Base-by-base conservation (phyloP, 64 coral and sea anemone species). In the Dendrophyllia cribrosa region DNA sequence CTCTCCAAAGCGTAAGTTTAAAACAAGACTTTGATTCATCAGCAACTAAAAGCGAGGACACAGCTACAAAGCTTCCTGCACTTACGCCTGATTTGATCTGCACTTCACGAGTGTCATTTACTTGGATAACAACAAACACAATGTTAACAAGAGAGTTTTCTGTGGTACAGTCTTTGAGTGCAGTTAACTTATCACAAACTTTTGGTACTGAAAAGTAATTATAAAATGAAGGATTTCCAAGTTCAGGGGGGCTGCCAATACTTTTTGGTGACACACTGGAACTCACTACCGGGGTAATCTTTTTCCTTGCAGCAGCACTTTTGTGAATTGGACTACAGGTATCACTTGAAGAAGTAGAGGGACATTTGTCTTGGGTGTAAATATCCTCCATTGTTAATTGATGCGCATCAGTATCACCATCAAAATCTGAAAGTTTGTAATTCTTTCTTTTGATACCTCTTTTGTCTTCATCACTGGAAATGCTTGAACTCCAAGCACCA, bases 1-100 rank as follows among this genome's bases (percentile, higher is more conserved):
- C 89, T 79, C 93, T 85, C 94, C 96, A 98, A 7, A 98, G 61
- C 3, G 96, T 98, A 53, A 98, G 23, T 74, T 91, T 98, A 34
- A 98, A 98, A 77, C 66, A 67, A 8, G 90, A 90, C 69, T 98
- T 98, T 0, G 89, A 79, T 10, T 91, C 85, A 79, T 98, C 96
- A 63, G 93, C 96, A 46, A 95, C 88, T 65, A 93, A 24, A 22
- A 98, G 16, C 15, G 96, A 98, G 17, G 96, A 93, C 51, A 98
- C 61, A 15, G 90, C 59, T 17, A 98, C 89, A 92, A 79, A 98
- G 8, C 53, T 59, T 11, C 96, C 96, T 5, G 55, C 78, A 89
- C 89, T 90, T 22, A 66, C 66, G 13, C 96, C 96, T 22, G 90
- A 92, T 64, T 92, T 92, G 10, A 93, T 90, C 26, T 93, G 78